Evolutionary conservation across 2,113 vertebrate species (phyloP), one percentile per base, ranked within the genome.

Genomic region (Gasterosteus nipponicus): DNA sequence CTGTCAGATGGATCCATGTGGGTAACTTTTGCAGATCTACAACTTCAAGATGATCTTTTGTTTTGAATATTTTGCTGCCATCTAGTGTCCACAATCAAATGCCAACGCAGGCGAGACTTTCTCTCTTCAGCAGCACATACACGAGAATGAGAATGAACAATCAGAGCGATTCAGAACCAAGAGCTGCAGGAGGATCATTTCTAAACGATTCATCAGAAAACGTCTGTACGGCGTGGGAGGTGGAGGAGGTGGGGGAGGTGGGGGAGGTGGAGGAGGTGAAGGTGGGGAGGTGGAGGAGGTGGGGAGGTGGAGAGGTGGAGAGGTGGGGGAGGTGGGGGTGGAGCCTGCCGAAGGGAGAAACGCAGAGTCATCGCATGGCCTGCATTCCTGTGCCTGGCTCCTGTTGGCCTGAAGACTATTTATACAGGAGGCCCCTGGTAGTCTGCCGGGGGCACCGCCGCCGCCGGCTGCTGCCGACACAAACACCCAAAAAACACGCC

Each of bases 351-450:
- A 76, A 81, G 85, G 35, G 22, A 56, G 93, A 93, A 92, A 76
- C n/a, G 87, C 66, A 70, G 64, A 46, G 86, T 93, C 91, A 93
- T 89, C 86, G 77, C 88, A 94, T 93, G 86, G 89, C 81, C 75
- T 67, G 74, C 84, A 93, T 94, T 91, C 89, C 89, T 80, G 72
- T 42, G 75, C 83, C 64, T 84, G 89, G 87, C 89, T 93, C 91
- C 91, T 92, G 87, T 80, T 65, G 69, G 87, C 90, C 88, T 78
- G 75, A 33, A 47, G 82, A 89, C 93, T 94, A 94, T 94, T 94
- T 93, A 94, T 94, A 94, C 86, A 88, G 72, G 89, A 92, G 92
- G 90, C 87, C 84, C 87, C 75, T 82, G 83, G 70, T 49, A 56
- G 47, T 62, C 78, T 67, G 15, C 31, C 29, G 72, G 62, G 84